Evolutionary conservation across 2,113 vertebrate genomes (phyloP), one percentile per base, ranked within the genome.

Genomic region (Pseudorectes ferrugineus): DNA sequence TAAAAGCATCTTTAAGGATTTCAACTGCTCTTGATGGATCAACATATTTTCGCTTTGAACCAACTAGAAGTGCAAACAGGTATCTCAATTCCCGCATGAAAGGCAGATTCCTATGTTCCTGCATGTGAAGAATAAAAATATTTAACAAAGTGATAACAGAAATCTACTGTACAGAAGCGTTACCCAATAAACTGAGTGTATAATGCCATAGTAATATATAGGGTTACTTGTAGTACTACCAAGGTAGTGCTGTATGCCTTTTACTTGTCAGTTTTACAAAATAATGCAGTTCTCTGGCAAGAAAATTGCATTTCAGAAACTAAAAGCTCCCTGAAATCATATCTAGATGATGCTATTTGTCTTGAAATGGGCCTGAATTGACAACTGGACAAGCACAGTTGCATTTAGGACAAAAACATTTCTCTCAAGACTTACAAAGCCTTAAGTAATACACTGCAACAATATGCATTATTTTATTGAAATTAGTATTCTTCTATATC

Each of bases 1-100:
- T 99, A 96, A 99, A 99, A 94, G 99, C 99, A 73, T 99, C 99
- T 98, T 99, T 99, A 93, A 99, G 99, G 86, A 99, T 99, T 97
- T 99, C 99, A 92, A 99, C 99, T 1, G 99, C 99, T 91, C 98
- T 98, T 58, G 99, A 99, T 6, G 99, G 99, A 96, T 99, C 99
- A 89, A 99, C 99, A 8, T 99, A 99, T 96, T 99, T 99, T 95
- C 99, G 98, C 95, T 99, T 99, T 22, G 99, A 99, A 46, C 99
- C 99, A 96, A 99, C 99, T 97, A 99, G 98, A 91, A 99, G 98
- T 57, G 99, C 99, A 98, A 99, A 99, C 12, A 99, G 98, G 85
- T 98, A 98, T 88, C 99, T 97, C 88, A 99, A 96, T 95, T 99
- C 99, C 96, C 98, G 98, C 99, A 99, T 99, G 92, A 99, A 99